phyloP scores from a whole-genome alignment of 2,888 invertebrate species.

The Monoplex corrugatus region DNA sequence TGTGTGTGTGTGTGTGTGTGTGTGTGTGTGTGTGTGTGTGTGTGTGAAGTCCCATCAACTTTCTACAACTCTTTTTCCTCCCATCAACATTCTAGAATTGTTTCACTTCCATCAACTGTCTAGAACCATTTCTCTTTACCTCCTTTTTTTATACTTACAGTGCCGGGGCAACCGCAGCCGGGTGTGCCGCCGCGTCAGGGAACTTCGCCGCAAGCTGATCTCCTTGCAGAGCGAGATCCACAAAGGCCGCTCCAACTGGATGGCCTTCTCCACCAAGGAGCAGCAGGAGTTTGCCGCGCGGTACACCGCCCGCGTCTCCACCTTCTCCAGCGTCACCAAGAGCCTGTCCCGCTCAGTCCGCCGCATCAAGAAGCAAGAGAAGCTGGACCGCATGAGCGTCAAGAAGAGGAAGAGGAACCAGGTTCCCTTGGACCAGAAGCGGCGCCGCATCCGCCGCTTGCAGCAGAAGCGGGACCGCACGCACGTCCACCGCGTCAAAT shows the following conservation, averaged over 20 bases:
- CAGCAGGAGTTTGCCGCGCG: constrained; percentile 49
- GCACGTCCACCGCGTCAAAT: not conserved
- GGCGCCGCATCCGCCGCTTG: constrained; percentile 16
- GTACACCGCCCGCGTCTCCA: constrained; percentile 49
- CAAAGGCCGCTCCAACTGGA: constrained; percentile 56
- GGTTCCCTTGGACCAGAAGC: constrained; percentile 37
- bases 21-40: not conserved
- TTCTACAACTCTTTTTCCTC: too few relatives aligned
- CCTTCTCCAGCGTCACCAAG: constrained; percentile 55
- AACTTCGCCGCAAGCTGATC: constrained; percentile 53
- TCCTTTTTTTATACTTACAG: constrained; percentile 38
- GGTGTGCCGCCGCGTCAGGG: constrained; percentile 54
- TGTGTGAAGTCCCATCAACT: not conserved
- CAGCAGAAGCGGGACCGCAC: constrained; percentile 4
- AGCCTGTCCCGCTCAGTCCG: constrained; percentile 44
- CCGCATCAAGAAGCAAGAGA: constrained; percentile 54
- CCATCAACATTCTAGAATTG: too few relatives aligned
- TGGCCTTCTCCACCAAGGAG: constrained; percentile 52
- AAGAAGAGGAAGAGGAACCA: constrained; percentile 52
- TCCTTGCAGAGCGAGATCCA: constrained; percentile 55
- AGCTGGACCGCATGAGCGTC: constrained; percentile 48
- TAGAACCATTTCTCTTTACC: not conserved
- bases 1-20: too few relatives aligned
- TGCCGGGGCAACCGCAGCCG: constrained; percentile 49
- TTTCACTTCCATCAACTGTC: too few relatives aligned